Conservation (phyloP, 2,797 vertebrate genomes). For the Galagoides demidoff region DNA sequence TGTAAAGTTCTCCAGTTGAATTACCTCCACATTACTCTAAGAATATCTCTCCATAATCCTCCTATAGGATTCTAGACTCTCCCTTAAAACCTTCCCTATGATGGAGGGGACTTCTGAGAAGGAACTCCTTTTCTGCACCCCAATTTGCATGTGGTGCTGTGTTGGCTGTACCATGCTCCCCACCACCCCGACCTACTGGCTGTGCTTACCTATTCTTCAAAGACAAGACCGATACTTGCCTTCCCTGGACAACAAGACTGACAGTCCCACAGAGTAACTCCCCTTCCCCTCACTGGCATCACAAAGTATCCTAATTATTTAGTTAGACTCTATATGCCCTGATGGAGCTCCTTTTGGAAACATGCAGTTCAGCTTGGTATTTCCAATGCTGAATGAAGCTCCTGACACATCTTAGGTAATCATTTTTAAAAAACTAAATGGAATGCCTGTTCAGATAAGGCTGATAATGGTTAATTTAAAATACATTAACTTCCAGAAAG, state of each 20-base stretch:
- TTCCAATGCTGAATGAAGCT: background rate
- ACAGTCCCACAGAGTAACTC: background rate
- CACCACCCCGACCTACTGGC: no score
- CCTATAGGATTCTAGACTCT: no score
- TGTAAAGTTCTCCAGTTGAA: background rate
- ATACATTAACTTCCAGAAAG: background rate
- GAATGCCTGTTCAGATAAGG: background rate
- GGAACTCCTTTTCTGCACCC: fast-evolving
- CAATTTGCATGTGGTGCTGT: fast-evolving
- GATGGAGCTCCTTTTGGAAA: background rate
- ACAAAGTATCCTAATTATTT: no score
- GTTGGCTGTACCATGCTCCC: background rate
- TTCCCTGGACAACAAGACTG: background rate
- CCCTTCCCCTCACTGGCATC: no score
- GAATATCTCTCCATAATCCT: background rate
- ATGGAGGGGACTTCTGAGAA: background rate
- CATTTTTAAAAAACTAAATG: background rate
- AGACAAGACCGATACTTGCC: background rate
- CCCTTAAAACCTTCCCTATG: background rate
- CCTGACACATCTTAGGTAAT: background rate
- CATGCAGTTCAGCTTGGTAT: background rate
- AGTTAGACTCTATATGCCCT: background rate
- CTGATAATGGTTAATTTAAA: background rate
- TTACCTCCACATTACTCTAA: background rate
- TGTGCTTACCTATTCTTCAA: background rate